Percentiles rank a stretch among this genome's conserved stretches.
phyloP scores from a whole-genome alignment of 2,113 vertebrate genomes.

The Rafetus swinhoei region DNA sequence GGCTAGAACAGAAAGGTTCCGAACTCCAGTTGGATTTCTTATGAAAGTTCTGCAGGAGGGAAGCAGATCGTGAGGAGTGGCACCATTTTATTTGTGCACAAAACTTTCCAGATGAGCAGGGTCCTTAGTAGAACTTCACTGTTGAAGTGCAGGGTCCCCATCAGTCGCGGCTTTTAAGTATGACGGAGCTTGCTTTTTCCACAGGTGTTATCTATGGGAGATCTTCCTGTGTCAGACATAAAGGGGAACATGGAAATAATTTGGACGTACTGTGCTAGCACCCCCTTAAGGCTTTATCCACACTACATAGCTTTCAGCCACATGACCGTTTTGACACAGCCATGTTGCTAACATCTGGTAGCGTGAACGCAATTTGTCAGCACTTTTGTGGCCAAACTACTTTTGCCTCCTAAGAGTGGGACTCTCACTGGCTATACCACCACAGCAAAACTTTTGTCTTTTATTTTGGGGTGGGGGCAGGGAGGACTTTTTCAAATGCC shows the following conservation, averaged over 20 bases:
- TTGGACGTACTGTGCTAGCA: accelerated
- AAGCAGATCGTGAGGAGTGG: neutral
- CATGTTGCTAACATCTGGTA: no score
- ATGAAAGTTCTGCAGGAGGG: neutral
- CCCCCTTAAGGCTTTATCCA: no score
- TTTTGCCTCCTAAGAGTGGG: no score
- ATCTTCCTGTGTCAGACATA: neutral
- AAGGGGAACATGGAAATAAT: neutral
- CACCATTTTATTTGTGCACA: slow-evolving; percentile 46
- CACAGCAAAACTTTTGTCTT: no score
- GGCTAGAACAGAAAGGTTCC: slow-evolving; percentile 5
- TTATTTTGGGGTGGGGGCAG: no score
- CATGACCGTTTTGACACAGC: no score
- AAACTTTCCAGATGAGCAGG: slow-evolving; percentile 8
- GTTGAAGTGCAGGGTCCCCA: neutral
- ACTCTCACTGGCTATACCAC: no score
- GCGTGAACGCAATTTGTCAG: no score
- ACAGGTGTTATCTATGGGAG: neutral
- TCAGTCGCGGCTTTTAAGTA: neutral
- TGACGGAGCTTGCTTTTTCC: slow-evolving; percentile 24
- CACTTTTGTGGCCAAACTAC: no score
- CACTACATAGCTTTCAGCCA: no score
- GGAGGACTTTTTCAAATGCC: no score
- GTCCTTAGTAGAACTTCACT: neutral
- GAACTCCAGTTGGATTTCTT: slow-evolving; percentile 32